Conservation (phyloP, 2,113 vertebrate species). For the Labeo rohita region DNA sequence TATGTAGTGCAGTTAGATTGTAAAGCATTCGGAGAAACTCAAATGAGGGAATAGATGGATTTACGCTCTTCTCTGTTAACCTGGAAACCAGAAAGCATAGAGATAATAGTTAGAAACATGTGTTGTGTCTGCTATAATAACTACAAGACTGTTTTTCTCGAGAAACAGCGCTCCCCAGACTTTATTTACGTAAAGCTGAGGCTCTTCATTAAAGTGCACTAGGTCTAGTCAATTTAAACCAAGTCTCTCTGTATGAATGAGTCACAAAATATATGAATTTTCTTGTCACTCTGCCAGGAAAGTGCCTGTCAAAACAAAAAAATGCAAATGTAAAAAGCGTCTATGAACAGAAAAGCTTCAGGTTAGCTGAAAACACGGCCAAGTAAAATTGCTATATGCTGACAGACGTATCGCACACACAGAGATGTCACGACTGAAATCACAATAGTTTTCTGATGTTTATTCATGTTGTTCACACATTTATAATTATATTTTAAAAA, state of each 20-base stretch:
- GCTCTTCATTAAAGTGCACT: not conserved
- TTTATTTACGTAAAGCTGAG: not conserved
- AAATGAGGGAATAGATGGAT: conserved; percentile 71
- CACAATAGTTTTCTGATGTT: conserved; percentile 46
- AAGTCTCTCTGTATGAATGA: not conserved
- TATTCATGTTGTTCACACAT: conserved; percentile 52
- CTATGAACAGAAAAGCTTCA: not conserved
- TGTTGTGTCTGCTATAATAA: not conserved
- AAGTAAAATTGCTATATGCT: not conserved
- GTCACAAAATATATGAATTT: not conserved
- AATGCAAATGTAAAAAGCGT: not conserved
- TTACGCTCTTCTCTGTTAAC: conserved; percentile 80
- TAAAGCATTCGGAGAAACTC: conserved; percentile 85
- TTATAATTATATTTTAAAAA: conserved; percentile 45
- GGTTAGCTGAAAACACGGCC: not conserved
- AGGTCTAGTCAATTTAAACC: not conserved
- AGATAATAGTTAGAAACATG: conserved; percentile 17
- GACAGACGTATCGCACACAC: not conserved
- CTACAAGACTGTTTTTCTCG: not conserved
- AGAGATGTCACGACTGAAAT: conserved; percentile 40
- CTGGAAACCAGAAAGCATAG: conserved; percentile 66
- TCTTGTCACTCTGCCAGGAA: not conserved
- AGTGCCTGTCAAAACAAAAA: not conserved
- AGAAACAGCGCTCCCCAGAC: not conserved
- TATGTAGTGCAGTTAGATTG: conserved; percentile 79